Conservation (phyloP, 1,140 invertebrate species). For the Druon quercuslanigerum region DNA sequence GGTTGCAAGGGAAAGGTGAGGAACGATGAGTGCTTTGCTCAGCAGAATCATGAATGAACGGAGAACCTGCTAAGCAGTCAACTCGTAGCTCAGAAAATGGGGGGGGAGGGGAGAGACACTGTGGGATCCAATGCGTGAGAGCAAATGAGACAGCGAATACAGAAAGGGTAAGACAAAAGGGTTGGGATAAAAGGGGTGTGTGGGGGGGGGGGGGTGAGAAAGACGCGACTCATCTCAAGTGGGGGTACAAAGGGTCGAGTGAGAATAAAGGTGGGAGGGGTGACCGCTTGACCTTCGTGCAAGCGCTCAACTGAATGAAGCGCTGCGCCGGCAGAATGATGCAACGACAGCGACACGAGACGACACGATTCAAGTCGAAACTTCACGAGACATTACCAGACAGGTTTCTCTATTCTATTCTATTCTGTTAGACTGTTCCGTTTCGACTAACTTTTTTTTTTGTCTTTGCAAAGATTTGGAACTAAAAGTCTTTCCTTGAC, state of each 20-base stretch:
- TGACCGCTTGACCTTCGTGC: conserved; percentile 74
- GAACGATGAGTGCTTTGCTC: conserved; percentile 43
- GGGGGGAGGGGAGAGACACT: conserved; percentile 31
- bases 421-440: not conserved
- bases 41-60: conserved; percentile 59
- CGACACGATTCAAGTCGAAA: conserved; percentile 48
- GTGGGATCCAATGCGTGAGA: conserved; percentile 18
- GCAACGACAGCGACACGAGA: conserved; percentile 56
- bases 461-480: not conserved
- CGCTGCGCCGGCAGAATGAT: conserved; percentile 61
- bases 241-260: not conserved
- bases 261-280: conserved; percentile 32
- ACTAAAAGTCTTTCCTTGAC: not conserved
- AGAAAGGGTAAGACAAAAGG: conserved; percentile 41
- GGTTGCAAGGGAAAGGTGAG: conserved; percentile 32
- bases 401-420: no score
- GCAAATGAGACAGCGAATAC: conserved; percentile 24
- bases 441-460: not conserved
- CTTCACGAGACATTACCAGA: not conserved
- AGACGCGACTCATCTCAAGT: not conserved
- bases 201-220: conserved; percentile 47
- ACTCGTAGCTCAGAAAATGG: conserved; percentile 43
- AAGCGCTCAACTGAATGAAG: conserved; percentile 72
- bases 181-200: conserved; percentile 39
- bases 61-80: conserved; percentile 56